Conservation (phyloP, 2,888 invertebrate genomes). For the Sussaba pulchella region DNA sequence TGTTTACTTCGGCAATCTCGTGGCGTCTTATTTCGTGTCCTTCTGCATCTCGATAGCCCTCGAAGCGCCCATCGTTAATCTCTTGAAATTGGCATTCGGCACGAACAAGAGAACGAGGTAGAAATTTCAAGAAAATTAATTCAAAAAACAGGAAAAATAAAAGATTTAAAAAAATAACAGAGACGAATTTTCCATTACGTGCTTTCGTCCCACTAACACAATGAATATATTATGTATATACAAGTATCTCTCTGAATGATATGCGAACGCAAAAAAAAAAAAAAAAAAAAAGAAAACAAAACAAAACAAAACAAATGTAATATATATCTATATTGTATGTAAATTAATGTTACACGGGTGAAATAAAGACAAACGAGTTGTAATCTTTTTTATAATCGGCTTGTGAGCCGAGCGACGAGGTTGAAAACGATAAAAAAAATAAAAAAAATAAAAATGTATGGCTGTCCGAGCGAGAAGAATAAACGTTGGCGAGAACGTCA, state of each 20-base stretch:
- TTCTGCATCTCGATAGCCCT: conserved; percentile 92
- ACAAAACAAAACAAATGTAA: conserved; percentile 50
- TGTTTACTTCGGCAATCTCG: conserved; percentile 91
- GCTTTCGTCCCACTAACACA: conserved; percentile 22
- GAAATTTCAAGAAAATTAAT: conserved; percentile 72
- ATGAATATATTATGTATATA: not conserved
- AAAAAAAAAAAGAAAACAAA: conserved; percentile 11
- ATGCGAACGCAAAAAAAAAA: conserved; percentile 2
- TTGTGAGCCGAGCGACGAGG: not conserved
- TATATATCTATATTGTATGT: conserved; percentile 56
- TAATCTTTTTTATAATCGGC: conserved; percentile 16
- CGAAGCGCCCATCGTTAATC: conserved; percentile 92
- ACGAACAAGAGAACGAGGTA: conserved; percentile 84
- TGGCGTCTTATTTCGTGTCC: conserved; percentile 91
- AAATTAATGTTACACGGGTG: conserved; percentile 43
- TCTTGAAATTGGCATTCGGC: conserved; percentile 89
- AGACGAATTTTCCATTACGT: not conserved
- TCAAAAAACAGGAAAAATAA: conserved; percentile 7
- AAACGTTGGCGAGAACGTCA: too few species aligned
- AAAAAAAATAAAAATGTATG: not conserved
- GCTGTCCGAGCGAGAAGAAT: not conserved
- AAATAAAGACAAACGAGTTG: conserved; percentile 8
- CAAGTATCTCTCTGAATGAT: conserved; percentile 20
- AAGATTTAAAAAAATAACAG: conserved; percentile 7
- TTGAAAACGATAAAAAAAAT: not conserved